phyloP scores from a whole-genome alignment of 2,888 invertebrate genomes.

The Brassicogethes aeneus region DNA sequence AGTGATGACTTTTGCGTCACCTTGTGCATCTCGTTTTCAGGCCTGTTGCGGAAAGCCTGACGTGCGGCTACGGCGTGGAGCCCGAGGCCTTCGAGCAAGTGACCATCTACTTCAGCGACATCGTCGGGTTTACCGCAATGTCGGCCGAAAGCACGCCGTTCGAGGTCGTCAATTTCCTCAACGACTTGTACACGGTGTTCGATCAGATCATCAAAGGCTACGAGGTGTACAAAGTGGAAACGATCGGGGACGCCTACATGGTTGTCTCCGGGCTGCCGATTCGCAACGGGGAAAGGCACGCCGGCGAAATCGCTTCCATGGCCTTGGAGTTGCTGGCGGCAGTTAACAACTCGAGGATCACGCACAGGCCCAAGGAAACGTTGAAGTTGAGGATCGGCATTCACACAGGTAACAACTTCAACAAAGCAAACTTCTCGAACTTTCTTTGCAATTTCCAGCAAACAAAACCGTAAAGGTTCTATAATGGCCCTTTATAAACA shows the following conservation, averaged over 20 bases:
- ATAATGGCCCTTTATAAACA: too few species aligned
- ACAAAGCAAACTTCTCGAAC: too few species aligned
- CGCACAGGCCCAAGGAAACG: conserved; percentile 81
- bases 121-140: conserved; percentile 94
- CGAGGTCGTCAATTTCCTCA: conserved; percentile 89
- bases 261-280: conserved; percentile 81
- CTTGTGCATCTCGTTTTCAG: too few species aligned
- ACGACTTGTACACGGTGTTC: conserved; percentile 95
- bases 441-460: too few species aligned
- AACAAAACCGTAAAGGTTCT: too few species aligned
- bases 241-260: conserved; percentile 80
- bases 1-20: too few species aligned
- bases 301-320: conserved; percentile 91
- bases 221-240: conserved; percentile 97
- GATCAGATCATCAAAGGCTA: conserved; percentile 94
- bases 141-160: conserved; percentile 87
- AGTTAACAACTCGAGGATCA: conserved; percentile 78
- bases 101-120: conserved; percentile 95
- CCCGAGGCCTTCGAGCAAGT: conserved; percentile 90
- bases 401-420: conserved; percentile 66
- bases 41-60: conserved; percentile 80
- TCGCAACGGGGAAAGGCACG: conserved; percentile 75
- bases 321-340: conserved; percentile 77
- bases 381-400: conserved; percentile 87
- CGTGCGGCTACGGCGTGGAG: conserved; percentile 81